Evolutionary conservation across 2,113 vertebrate genomes (phyloP).

Genomic region (Emydocephalus ijimae): DNA sequence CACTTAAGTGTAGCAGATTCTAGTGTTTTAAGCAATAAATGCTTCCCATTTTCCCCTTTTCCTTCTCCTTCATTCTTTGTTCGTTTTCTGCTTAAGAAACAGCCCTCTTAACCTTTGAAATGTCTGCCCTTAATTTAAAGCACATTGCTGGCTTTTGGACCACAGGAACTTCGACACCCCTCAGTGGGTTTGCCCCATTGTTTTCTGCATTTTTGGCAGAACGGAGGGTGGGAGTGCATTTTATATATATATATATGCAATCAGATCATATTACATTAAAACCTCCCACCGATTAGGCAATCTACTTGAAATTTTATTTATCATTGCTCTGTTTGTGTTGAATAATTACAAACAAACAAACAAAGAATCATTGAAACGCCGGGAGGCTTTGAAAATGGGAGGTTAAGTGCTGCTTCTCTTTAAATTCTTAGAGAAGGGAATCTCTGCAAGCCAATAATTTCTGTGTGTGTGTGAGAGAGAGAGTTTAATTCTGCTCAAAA

Average conservation of each 20-base stretch:
- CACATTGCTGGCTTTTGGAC: constrained; percentile 46
- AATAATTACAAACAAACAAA: constrained; percentile 24
- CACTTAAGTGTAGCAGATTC: constrained; percentile 48
- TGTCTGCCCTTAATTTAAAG: constrained; percentile 51
- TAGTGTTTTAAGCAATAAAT: constrained; percentile 43
- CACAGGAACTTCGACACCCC: constrained; percentile 40
- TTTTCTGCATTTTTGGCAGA: constrained; percentile 41
- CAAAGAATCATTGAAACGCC: constrained; percentile 12
- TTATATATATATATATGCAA: not conserved
- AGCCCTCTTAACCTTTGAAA: constrained; percentile 54
- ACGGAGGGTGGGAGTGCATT: constrained; percentile 38
- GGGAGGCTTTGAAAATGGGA: constrained; percentile 3
- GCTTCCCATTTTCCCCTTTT: constrained; percentile 29
- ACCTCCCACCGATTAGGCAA: not conserved
- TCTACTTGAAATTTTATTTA: constrained; percentile 39
- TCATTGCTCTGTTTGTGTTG: constrained; percentile 10
- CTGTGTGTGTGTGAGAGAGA: not conserved
- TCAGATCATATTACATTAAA: constrained; percentile 32
- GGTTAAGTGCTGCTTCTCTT: constrained; percentile 28
- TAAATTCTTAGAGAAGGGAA: constrained; percentile 21
- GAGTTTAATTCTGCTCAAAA: not conserved
- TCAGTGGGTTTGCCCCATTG: constrained; percentile 26
- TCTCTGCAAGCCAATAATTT: not conserved
- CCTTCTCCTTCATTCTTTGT: constrained; percentile 43
- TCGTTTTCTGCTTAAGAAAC: constrained; percentile 46